Percentiles rank a stretch among this genome's conserved stretches.
Conservation (phyloP, 2,888 invertebrate species). For the Drosophila monieri region DNA sequence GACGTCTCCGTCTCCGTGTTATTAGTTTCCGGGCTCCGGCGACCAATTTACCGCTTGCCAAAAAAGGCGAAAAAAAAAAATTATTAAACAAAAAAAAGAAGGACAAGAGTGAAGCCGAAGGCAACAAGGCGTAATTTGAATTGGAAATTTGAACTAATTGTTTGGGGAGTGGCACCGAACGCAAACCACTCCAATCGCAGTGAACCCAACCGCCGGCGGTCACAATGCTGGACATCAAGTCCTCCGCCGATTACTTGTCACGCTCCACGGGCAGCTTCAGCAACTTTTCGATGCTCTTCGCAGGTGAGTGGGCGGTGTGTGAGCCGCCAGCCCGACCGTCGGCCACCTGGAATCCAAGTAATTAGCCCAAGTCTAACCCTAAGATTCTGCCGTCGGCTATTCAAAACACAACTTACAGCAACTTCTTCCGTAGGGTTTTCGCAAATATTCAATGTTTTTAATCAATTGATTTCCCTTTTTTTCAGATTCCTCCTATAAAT, state of each 20-base stretch:
- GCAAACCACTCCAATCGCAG: constrained; percentile 3
- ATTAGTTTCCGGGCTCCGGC: constrained; percentile 73
- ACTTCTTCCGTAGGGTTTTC: background rate
- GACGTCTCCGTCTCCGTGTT: constrained; percentile 49
- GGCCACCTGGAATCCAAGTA: constrained; percentile 77
- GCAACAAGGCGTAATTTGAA: constrained; percentile 38
- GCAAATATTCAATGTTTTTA: constrained; percentile 11
- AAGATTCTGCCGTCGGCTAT: constrained; percentile 25
- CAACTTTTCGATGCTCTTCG: constrained; percentile 97
- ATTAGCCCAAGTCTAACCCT: constrained; percentile 45
- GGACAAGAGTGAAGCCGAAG: constrained; percentile 2
- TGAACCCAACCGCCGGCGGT: constrained; percentile 69
- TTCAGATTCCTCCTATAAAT: constrained; percentile 94
- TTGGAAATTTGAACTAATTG: constrained; percentile 37
- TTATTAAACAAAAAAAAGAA: constrained; percentile 6
- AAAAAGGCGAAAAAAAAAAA: constrained; percentile 17
- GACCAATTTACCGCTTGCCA: constrained; percentile 63
- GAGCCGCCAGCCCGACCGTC: constrained; percentile 71
- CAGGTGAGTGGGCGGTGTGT: constrained; percentile 87
- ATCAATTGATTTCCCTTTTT: constrained; percentile 74
- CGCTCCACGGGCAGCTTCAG: constrained; percentile 94
- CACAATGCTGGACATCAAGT: constrained; percentile 95
- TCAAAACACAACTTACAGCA: background rate
- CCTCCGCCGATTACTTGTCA: constrained; percentile 95
- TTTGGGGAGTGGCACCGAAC: constrained; percentile 12